These are phyloP conservation scores for Rapana venosa DNA, from an alignment of 2,888 invertebrate genomes.

Conservation along the genomic window DNA sequence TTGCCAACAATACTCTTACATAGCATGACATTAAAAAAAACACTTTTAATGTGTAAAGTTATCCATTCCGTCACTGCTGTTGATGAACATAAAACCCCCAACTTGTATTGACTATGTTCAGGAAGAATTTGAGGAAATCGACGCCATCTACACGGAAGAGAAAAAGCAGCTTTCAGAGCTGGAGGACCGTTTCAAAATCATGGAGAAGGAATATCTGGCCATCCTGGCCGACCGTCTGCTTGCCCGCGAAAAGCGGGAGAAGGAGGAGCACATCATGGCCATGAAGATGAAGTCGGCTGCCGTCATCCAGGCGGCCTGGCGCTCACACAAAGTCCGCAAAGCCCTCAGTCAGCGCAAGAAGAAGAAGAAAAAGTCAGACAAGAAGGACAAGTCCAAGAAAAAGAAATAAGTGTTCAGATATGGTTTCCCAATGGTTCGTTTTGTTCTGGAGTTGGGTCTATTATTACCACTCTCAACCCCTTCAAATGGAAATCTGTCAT, in stretches of 20 bases:
- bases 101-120: slow-evolving; percentile 48
- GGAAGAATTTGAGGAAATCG: slow-evolving; percentile 78
- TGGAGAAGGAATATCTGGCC: slow-evolving; percentile 75
- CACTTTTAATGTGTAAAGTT: not conserved
- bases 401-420: not conserved
- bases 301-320: slow-evolving; percentile 78
- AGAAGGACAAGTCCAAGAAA: slow-evolving; percentile 40
- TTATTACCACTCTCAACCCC: no score
- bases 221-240: slow-evolving; percentile 76
- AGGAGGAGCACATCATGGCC: slow-evolving; percentile 75
- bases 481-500: no score
- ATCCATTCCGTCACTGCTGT: not conserved
- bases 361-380: slow-evolving; percentile 64
- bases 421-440: no score
- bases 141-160: slow-evolving; percentile 77
- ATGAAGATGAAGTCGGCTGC: slow-evolving; percentile 76
- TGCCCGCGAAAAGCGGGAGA: slow-evolving; percentile 75
- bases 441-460: no score
- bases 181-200: slow-evolving; percentile 77
- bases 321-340: slow-evolving; percentile 78
- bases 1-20: no score
- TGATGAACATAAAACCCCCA: not conserved
- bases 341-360: slow-evolving; percentile 76
- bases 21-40: not conserved
- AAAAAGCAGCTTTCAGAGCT: slow-evolving; percentile 78